Conservation (phyloP, 2,888 invertebrate genomes). For the Scelioninae gen. 1 region DNA sequence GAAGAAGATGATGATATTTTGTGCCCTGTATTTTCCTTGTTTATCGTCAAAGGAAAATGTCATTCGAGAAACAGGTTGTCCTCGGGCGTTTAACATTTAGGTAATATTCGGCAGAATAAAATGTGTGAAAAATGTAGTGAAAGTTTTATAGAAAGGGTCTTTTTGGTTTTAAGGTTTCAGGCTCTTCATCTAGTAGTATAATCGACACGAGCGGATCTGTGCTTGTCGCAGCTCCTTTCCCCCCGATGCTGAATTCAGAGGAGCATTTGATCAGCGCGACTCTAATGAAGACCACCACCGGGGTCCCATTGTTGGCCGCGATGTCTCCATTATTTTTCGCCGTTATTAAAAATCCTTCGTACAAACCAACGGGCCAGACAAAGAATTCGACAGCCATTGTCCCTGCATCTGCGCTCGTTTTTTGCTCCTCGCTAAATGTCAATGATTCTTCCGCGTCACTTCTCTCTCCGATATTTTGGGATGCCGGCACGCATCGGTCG, state of each 20-base stretch:
- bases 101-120: slow-evolving; percentile 16
- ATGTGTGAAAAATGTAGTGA: neutral
- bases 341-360: slow-evolving; percentile 82
- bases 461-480: slow-evolving; percentile 72
- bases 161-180: slow-evolving; percentile 40
- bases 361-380: slow-evolving; percentile 73
- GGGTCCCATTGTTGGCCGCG: slow-evolving; percentile 77
- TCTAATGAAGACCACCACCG: slow-evolving; percentile 69
- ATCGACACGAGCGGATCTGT: slow-evolving; percentile 46
- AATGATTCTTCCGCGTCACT: slow-evolving; percentile 79
- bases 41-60: neutral
- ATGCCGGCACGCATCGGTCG: slow-evolving; percentile 42
- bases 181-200: slow-evolving; percentile 39
- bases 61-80: slow-evolving; percentile 15
- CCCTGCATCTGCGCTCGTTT: slow-evolving; percentile 79
- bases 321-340: slow-evolving; percentile 83
- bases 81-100: slow-evolving; percentile 21
- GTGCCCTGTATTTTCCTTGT: neutral
- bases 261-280: slow-evolving; percentile 66
- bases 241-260: slow-evolving; percentile 17
- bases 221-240: slow-evolving; percentile 24
- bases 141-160: slow-evolving; percentile 13
- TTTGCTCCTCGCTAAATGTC: slow-evolving; percentile 80
- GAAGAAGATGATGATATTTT: neutral
- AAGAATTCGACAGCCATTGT: slow-evolving; percentile 83